A percentile compares a stretch with the other conserved stretches of the same genome.
phyloP scores from a whole-genome alignment of 2,113 vertebrate genomes.

The Phaethon lepturus region DNA sequence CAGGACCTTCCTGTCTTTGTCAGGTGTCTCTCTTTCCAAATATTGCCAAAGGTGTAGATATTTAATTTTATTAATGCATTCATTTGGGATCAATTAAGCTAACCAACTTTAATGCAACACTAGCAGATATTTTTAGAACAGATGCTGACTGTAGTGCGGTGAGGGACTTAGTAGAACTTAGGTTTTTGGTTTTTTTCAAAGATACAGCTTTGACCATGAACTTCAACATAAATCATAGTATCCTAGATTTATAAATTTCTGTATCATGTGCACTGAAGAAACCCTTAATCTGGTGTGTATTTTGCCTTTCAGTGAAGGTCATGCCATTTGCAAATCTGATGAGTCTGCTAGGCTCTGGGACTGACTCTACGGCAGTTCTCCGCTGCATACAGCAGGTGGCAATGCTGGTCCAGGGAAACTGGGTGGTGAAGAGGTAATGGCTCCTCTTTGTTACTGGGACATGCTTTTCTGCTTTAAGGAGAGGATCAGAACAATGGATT shows the following conservation, averaged over 20 bases:
- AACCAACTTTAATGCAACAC: background rate
- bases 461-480: background rate
- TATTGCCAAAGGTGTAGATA: background rate
- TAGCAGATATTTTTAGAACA: background rate
- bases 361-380: slow-evolving; percentile 88
- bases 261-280: background rate
- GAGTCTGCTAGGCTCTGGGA: slow-evolving; percentile 90
- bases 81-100: background rate
- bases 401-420: slow-evolving; percentile 96
- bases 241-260: background rate
- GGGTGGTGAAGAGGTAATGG: slow-evolving; percentile 96
- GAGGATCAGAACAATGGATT: background rate
- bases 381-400: slow-evolving; percentile 99
- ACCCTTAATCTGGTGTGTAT: background rate
- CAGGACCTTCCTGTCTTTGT: background rate
- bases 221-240: background rate
- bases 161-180: rapidly evolving
- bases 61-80: background rate
- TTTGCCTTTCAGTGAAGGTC: slow-evolving; percentile 86
- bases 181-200: background rate
- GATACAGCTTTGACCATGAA: background rate
- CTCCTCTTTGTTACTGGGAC: background rate
- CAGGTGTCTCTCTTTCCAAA: background rate
- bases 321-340: slow-evolving; percentile 97
- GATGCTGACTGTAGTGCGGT: background rate